These are phyloP conservation scores for Microcebus murinus DNA, from an alignment of 2,113 vertebrate genomes.

Conservation along the genomic window DNA sequence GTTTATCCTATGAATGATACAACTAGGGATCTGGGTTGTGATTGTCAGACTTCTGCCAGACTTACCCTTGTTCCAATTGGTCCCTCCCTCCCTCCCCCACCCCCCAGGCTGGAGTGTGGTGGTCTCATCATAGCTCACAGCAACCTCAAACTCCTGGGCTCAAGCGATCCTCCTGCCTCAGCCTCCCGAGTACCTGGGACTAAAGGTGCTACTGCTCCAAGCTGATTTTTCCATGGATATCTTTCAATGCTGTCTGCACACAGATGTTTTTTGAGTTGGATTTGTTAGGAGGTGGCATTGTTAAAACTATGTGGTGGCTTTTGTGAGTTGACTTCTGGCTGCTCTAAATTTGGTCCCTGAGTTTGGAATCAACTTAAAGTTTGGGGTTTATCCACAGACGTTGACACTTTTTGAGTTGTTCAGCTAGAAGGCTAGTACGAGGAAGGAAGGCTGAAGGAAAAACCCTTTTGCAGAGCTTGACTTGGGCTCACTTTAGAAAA, in stretches of 20 bases:
- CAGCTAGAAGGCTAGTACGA: accelerated
- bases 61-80: accelerated
- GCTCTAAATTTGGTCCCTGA: neutral
- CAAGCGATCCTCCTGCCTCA: no score
- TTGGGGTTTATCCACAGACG: neutral
- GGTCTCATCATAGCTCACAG: no score
- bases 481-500: neutral
- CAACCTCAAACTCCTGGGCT: no score
- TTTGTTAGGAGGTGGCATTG: neutral
- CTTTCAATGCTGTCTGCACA: neutral
- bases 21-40: neutral
- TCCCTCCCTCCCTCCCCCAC: no score
- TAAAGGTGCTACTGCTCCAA: no score
- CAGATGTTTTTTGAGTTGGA: neutral
- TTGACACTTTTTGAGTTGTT: neutral
- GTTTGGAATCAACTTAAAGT: neutral
- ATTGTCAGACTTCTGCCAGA: neutral
- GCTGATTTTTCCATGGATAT: no score
- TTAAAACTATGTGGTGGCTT: neutral
- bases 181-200: no score
- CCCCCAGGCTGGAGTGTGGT: no score
- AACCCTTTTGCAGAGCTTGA: neutral
- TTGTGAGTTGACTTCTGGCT: neutral
- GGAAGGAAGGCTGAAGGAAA: neutral
- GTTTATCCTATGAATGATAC: neutral